A percentile compares a stretch with the other conserved stretches of the same genome.
phyloP scores from a whole-genome alignment of 2,797 vertebrate species.

The Bovichtus variegatus region DNA sequence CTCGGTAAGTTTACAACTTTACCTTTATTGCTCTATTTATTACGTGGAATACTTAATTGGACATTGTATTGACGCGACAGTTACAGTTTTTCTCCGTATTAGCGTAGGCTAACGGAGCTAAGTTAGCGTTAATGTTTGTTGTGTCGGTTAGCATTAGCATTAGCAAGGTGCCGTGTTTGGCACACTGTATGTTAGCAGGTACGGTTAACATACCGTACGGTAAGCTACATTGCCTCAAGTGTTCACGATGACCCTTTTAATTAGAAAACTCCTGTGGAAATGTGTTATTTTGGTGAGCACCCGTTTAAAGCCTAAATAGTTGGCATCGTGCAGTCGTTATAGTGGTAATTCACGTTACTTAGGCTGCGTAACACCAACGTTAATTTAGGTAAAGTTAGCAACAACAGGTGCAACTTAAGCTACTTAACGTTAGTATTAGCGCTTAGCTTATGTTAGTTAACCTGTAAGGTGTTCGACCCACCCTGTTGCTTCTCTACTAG shows the following conservation, averaged over 20 bases:
- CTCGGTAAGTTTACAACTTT: conserved; percentile 64
- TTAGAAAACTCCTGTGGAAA: background rate
- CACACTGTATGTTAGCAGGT: conserved; percentile 48
- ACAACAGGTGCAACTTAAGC: conserved; percentile 49
- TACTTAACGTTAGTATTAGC: conserved; percentile 21
- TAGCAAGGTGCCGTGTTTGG: conserved; percentile 53
- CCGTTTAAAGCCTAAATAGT: fast-evolving
- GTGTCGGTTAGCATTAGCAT: conserved; percentile 73
- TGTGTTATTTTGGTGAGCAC: fast-evolving
- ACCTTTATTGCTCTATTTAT: fast-evolving
- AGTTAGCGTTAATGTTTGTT: conserved; percentile 38
- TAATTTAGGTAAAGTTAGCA: background rate
- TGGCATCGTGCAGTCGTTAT: background rate
- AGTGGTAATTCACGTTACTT: background rate
- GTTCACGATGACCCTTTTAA: background rate
- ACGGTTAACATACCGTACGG: background rate
- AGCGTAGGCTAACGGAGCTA: background rate
- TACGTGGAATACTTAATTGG: background rate
- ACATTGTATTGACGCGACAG: fast-evolving
- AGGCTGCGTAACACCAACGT: background rate
- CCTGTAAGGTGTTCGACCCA: conserved; percentile 26
- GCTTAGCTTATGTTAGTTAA: conserved; percentile 7
- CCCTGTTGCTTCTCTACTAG: background rate
- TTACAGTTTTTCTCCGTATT: background rate
- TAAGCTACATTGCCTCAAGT: background rate